Base-by-base conservation (phyloP, 2,797 vertebrate species). In the Tamandua tetradactyla region DNA sequence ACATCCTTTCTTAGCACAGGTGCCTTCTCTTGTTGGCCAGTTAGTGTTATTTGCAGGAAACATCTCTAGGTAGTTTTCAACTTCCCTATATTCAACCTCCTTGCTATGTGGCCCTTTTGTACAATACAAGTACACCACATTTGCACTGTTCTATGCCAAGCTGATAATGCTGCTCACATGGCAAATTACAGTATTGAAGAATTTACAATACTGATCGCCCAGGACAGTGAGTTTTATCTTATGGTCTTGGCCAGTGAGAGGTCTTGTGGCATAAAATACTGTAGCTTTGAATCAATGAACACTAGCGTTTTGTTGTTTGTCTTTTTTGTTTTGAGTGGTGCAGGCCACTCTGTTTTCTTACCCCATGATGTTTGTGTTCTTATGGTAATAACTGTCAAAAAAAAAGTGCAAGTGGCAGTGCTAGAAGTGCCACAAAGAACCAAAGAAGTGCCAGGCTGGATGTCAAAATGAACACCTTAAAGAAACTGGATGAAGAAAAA, bases 91-190 rank as follows among this genome's bases (percentile, higher is more conserved):
- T 15, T 68, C 49, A 59, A 25, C 18, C 35, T 78, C 78, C 87
- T 87, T 89, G 79, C 52, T 71, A 59, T 17, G 59, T 71, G 80
- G 80, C 61, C 49, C 47, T 68, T 78, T 82, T 86, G 74, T 35
- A 61, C 59, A 89, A 61, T 40, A 37, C 37, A 90, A 64, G 30
- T 9, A 68, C 62, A 35, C 25, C 72, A 57, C 47, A 5, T n/a
- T 47, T 59, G 35, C 20, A 66, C 23, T 92, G 27, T 90, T 79
- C 55, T 35, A 5, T 64, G 66, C 37, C 72, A 79, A 93, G 37
- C 32, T 49, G 37, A 12, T 25, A 22, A 32, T 57, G 75, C 8
- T 9, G 3, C n/a, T 91, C 80, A 75, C 30, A 1, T 32, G 52
- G n/a, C 89, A 79, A 72, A 76, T 86, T 37, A 87, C 11, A 94